Evolutionary conservation across 1,140 invertebrate genomes (phyloP).

Genomic region (Arctopsyche grandis): DNA sequence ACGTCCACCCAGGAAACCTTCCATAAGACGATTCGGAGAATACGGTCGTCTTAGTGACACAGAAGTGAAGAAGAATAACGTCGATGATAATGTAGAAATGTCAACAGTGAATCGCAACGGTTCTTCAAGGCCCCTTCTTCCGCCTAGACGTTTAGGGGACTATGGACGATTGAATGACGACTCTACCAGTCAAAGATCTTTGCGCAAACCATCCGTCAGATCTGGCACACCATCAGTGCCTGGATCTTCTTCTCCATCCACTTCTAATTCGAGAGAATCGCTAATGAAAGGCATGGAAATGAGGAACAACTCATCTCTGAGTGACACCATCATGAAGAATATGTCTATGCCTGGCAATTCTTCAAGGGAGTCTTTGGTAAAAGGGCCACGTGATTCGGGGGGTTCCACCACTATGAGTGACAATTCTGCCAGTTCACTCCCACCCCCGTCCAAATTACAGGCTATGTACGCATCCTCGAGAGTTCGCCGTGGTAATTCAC

Average conservation of each 20-base stretch:
- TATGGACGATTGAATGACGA: conserved; percentile 70
- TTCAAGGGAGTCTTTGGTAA: conserved; percentile 60
- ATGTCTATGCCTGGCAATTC: conserved; percentile 52
- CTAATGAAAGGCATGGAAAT: conserved; percentile 63
- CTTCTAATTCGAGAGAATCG: conserved; percentile 64
- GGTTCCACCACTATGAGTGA: conserved; percentile 66
- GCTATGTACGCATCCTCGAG: conserved; percentile 65
- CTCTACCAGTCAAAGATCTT: conserved; percentile 60
- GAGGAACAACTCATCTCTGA: conserved; percentile 46
- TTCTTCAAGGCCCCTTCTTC: conserved; percentile 72
- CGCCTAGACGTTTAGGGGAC: conserved; percentile 67
- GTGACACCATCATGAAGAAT: conserved; percentile 52
- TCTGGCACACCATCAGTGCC: conserved; percentile 64
- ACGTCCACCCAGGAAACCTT: conserved; percentile 71
- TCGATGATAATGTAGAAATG: conserved; percentile 52
- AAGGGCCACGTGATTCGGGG: conserved; percentile 66
- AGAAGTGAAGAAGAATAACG: conserved; percentile 71
- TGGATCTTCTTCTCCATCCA: conserved; percentile 63
- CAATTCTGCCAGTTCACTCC: conserved; percentile 68
- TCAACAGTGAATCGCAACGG: conserved; percentile 61
- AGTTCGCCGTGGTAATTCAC: conserved; percentile 67
- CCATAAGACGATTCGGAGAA: conserved; percentile 65
- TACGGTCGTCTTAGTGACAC: conserved; percentile 70
- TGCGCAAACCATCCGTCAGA: conserved; percentile 59
- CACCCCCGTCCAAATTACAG: conserved; percentile 69